Conservation (phyloP, 37 sponge, comb jelly and placozoan genomes). For the Petrosia ficiformis region DNA sequence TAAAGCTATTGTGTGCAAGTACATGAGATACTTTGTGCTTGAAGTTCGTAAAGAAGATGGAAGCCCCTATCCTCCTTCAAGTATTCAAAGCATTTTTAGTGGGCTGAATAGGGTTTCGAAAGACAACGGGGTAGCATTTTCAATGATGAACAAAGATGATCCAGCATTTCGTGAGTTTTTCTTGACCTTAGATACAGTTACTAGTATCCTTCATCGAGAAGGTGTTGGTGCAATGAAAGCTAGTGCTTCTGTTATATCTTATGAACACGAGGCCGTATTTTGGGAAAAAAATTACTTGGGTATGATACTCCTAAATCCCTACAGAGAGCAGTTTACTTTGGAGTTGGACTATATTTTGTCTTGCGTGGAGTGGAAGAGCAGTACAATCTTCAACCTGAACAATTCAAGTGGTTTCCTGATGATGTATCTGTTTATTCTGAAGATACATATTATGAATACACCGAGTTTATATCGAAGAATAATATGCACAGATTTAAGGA, state of each 20-base stretch:
- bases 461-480: slow-evolving; percentile 33
- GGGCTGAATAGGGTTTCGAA: slow-evolving; percentile 15
- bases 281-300: slow-evolving; percentile 30
- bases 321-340: slow-evolving; percentile 15
- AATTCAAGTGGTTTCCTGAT: slow-evolving; percentile 9
- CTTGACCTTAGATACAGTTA: slow-evolving; percentile 18
- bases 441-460: slow-evolving; percentile 26
- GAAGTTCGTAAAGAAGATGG: slow-evolving; percentile 22
- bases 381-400: slow-evolving; percentile 12
- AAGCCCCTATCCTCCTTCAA: slow-evolving; percentile 15
- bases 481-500: slow-evolving; percentile 43
- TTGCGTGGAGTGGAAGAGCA: slow-evolving; percentile 50
- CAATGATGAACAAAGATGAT: slow-evolving; percentile 26
- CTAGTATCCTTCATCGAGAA: slow-evolving; percentile 29
- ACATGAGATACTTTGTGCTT: slow-evolving; percentile 12
- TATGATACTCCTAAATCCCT: slow-evolving; percentile 19
- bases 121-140: slow-evolving; percentile 24
- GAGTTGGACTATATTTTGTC: slow-evolving; percentile 31
- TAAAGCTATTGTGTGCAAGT: slow-evolving; percentile 18
- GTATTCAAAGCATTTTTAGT: slow-evolving; percentile 22
- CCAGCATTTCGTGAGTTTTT: slow-evolving; percentile 11
- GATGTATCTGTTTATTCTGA: slow-evolving; percentile 15
- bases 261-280: slow-evolving; percentile 32
- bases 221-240: slow-evolving; percentile 33
- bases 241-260: slow-evolving; percentile 19